Conservation (phyloP, 2,113 vertebrate genomes). For the Corynorhinus townsendii region DNA sequence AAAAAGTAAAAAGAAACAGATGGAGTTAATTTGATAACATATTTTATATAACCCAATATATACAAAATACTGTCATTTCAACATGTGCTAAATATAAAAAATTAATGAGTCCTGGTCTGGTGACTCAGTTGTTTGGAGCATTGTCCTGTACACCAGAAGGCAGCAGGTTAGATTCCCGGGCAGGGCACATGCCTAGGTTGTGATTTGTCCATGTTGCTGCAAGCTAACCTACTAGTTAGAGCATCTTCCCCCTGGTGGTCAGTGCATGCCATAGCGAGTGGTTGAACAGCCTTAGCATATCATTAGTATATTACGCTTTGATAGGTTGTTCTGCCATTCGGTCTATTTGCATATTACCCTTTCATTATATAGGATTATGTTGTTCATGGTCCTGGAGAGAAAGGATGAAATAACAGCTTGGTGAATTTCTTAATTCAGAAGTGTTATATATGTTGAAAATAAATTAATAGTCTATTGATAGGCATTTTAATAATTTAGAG, state of each 20-base stretch:
- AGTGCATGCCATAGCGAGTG: too few species aligned
- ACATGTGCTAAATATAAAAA: not conserved
- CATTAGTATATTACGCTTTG: too few species aligned
- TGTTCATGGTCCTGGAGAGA: not conserved
- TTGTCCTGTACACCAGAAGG: too few species aligned
- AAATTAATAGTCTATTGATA: constrained; percentile 30
- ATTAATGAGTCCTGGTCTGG: not conserved
- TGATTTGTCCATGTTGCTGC: not conserved
- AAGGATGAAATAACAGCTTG: not conserved
- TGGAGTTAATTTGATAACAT: not conserved
- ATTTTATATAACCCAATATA: not conserved
- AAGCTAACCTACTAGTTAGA: too few species aligned
- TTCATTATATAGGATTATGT: not conserved
- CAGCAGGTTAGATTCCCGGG: too few species aligned
- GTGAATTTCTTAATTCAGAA: constrained; percentile 22
- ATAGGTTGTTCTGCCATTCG: too few species aligned
- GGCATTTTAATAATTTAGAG: constrained; percentile 44
- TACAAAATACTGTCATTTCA: not conserved
- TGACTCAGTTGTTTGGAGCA: too few species aligned
- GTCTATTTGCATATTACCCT: too few species aligned
- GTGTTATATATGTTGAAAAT: constrained; percentile 20
- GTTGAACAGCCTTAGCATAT: too few species aligned
- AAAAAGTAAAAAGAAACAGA: too few species aligned
- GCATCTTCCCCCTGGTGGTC: too few species aligned
- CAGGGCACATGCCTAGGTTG: not conserved